Conservation (phyloP, 2,113 vertebrate genomes). For the Trogon surrucura region DNA sequence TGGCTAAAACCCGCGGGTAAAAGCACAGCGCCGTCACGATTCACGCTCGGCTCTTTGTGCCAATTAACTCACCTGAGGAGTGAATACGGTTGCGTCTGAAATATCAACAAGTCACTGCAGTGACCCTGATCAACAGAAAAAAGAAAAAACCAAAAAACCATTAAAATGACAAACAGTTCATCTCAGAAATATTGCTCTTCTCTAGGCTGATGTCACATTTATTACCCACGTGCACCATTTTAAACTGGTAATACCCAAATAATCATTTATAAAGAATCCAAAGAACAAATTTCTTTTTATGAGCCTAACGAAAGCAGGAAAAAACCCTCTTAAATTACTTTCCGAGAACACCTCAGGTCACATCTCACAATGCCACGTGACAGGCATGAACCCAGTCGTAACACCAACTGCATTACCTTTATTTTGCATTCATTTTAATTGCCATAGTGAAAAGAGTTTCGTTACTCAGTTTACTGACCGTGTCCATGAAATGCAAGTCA, state of each 20-base stretch:
- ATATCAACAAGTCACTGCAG: slow-evolving; percentile 92
- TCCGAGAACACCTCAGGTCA: neutral
- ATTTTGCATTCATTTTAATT: neutral
- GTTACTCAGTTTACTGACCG: slow-evolving; percentile 77
- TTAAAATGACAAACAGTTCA: neutral
- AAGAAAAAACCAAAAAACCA: neutral
- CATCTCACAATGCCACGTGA: neutral
- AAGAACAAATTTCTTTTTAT: neutral
- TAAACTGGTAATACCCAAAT: neutral
- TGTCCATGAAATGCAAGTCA: slow-evolving; percentile 90
- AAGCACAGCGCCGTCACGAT: neutral
- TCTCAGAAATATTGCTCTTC: neutral
- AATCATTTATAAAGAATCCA: neutral
- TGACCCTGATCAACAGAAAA: slow-evolving; percentile 69
- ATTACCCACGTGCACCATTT: neutral
- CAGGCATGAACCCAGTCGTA: neutral
- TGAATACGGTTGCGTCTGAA: slow-evolving; percentile 91
- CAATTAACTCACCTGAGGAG: slow-evolving; percentile 84
- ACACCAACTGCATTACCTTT: neutral
- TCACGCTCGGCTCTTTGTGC: neutral
- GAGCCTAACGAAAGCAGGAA: neutral
- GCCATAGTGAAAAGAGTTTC: neutral
- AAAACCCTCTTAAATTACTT: neutral
- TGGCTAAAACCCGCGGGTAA: neutral
- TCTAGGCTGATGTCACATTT: neutral